A percentile compares a stretch with the other conserved stretches of the same genome.
Evolutionary conservation across 2,797 vertebrate genomes (phyloP).

Genomic region (Pelochelys cantorii): DNA sequence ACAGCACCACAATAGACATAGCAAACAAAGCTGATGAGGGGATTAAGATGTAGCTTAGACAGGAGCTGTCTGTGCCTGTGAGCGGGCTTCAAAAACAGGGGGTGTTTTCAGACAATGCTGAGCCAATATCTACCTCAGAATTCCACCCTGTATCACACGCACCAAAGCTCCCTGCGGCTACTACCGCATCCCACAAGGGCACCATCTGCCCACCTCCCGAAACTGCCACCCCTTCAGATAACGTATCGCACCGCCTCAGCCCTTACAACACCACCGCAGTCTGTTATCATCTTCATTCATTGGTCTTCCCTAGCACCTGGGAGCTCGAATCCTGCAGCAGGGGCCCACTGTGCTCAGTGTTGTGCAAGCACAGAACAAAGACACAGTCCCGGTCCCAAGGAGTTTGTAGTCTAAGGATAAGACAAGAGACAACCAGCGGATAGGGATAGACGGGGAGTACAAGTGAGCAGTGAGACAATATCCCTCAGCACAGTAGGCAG

Average conservation of each 20-base stretch:
- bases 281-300: not conserved
- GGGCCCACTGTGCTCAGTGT: no score
- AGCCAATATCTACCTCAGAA: conserved; percentile 63
- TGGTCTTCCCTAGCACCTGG: not conserved
- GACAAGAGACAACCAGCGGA: not conserved
- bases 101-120: conserved; percentile 45
- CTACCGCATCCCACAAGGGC: conserved; percentile 2
- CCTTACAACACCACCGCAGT: not conserved
- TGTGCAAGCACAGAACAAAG: not conserved
- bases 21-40: conserved; percentile 26
- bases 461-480: not conserved
- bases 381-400: not conserved
- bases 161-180: not conserved
- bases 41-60: conserved; percentile 40
- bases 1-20: conserved; percentile 34
- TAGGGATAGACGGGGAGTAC: not conserved
- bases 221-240: rapidly evolving
- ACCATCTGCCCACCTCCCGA: not conserved
- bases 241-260: not conserved
- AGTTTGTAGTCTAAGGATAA: not conserved
- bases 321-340: no score
- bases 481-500: not conserved
- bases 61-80: conserved; percentile 49
- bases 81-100: conserved; percentile 49
- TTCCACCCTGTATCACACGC: conserved; percentile 49